These are phyloP conservation scores for Megaptera novaeangliae DNA, from an alignment of 2,113 vertebrate genomes.

Conservation along the genomic window DNA sequence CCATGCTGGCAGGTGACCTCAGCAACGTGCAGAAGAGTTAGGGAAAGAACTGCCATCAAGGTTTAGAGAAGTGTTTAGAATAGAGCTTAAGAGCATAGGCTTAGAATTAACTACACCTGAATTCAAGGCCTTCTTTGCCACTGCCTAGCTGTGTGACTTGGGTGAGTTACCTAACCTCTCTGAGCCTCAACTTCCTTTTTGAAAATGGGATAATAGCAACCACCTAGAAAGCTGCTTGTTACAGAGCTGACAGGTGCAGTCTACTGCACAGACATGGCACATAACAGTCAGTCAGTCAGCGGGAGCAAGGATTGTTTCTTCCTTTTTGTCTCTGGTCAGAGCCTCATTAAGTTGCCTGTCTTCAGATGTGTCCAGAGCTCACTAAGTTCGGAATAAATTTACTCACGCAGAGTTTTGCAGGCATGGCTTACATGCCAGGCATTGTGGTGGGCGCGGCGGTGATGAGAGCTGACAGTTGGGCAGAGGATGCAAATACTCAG, in stretches of 20 bases:
- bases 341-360: neutral
- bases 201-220: neutral
- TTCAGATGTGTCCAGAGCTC: neutral
- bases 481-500: neutral
- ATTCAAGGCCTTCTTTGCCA: neutral
- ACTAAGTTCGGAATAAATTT: neutral
- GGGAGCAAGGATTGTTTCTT: neutral
- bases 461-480: neutral
- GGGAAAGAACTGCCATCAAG: neutral
- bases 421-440: neutral
- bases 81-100: neutral
- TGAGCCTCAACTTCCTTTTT: neutral
- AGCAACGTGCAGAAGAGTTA: neutral
- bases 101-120: neutral
- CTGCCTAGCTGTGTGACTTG: neutral
- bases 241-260: neutral
- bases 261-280: neutral
- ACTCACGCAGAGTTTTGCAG: neutral
- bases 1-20: neutral
- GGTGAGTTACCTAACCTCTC: neutral
- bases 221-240: neutral
- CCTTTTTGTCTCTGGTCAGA: neutral
- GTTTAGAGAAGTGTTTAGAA: neutral
- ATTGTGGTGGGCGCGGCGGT: rapidly evolving
- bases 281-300: rapidly evolving